Evolutionary conservation across 2,797 vertebrate genomes (phyloP), one percentile per base, ranked within the genome.

Genomic region (Serranus cabrilla): DNA sequence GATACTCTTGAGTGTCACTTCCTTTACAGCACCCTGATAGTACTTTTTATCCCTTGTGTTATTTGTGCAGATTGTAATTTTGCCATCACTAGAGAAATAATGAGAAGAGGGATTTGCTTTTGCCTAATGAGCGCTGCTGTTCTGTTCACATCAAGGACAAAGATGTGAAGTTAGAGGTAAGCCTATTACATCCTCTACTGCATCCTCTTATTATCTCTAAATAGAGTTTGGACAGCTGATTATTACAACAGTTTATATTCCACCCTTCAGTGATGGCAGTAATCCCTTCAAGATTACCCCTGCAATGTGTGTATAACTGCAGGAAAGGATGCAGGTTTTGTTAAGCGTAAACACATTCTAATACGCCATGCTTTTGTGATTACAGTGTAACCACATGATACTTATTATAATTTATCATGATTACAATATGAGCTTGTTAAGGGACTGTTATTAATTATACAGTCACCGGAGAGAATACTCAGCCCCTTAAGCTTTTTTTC

Each of bases 141-240:
- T 71, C 46, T 63, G 50, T 43, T 80, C 47, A 50, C 54, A 77
- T 66, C 80, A 83, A 80, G 74, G 78, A 87, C 75, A 80, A 71
- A 73, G 73, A 85, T 64, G 67, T 81, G 66, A 82, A 69, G 68
- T 74, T 75, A 14, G 73, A 71, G 52, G 64, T 83, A 78, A 80
- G 65, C 62, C 63, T 59, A 76, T 81, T 86, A 81, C 63, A 73
- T 75, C 78, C 63, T 79, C 77, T 59, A 25, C 56, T 81, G 73
- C 74, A 12, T 78, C 71, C 62, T 56, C 49, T 71, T 79, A 77
- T 77, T 78, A 84, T 84, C 77, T 80, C 40, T 80, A 67, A 83
- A 80, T 84, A 84, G 74, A 81, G 76, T 82, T 65, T 83, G 73
- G 83, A 76, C 87, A 74, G 80, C 59, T 86, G 75, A 81, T 87